Percentiles rank a stretch among this genome's conserved stretches.
Evolutionary conservation across 2,797 vertebrate species (phyloP).

Genomic region (Muscicapa striata): DNA sequence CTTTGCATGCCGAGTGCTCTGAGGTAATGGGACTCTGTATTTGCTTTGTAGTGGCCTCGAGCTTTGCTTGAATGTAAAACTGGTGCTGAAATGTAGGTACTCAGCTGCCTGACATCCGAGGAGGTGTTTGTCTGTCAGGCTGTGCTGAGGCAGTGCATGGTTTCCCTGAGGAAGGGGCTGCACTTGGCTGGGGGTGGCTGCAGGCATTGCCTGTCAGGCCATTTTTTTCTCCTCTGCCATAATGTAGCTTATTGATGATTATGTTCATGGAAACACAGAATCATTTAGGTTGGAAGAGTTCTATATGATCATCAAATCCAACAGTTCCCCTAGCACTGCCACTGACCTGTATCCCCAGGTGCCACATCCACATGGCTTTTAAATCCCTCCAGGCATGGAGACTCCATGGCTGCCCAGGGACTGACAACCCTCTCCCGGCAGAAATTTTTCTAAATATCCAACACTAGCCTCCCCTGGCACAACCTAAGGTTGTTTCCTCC

Average conservation of each 20-base stretch:
- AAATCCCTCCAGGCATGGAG: not conserved
- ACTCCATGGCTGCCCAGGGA: not conserved
- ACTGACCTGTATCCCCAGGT: not conserved
- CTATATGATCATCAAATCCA: too few species aligned
- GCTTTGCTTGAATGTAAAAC: not conserved
- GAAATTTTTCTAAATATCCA: not conserved
- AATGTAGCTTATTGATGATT: not conserved
- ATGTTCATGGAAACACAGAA: not conserved
- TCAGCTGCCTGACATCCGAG: not conserved
- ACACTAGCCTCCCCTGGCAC: not conserved
- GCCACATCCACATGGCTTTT: not conserved
- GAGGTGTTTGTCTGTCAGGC: not conserved
- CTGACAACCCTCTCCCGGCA: not conserved
- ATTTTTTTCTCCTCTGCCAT: fast-evolving
- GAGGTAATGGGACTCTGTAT: not conserved
- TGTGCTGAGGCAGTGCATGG: not conserved
- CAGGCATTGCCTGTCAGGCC: fast-evolving
- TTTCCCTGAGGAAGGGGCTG: not conserved
- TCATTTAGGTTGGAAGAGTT: not conserved
- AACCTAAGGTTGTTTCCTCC: not conserved
- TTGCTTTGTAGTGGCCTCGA: not conserved
- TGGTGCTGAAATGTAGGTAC: not conserved
- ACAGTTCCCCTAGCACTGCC: not conserved
- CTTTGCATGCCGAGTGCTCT: not conserved
- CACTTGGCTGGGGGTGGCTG: not conserved